These are phyloP conservation scores for Erynnis tages DNA, from an alignment of 2,888 invertebrate genomes.

Conservation along the genomic window DNA sequence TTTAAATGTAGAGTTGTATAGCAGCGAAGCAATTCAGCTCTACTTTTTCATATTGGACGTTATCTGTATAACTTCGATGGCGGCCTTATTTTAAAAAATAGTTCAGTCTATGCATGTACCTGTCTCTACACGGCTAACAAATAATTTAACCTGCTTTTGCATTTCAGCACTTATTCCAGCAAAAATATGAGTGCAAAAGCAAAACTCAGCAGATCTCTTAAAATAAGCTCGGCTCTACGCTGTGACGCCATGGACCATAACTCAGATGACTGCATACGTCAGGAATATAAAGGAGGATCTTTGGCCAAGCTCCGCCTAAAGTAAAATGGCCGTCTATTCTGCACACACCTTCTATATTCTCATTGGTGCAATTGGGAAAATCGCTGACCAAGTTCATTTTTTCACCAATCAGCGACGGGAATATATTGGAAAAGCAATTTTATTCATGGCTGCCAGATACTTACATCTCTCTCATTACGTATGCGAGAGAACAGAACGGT, in stretches of 20 bases:
- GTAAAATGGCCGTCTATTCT: conserved; percentile 69
- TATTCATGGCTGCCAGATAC: conserved; percentile 57
- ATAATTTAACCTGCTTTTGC: conserved; percentile 34
- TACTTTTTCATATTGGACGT: too few relatives aligned
- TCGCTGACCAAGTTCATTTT: conserved; percentile 51
- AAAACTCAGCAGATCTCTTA: conserved; percentile 64
- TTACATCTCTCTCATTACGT: conserved; percentile 57
- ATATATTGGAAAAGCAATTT: conserved; percentile 61
- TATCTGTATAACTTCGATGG: too few relatives aligned
- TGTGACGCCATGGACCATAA: conserved; percentile 74
- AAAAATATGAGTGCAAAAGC: conserved; percentile 48
- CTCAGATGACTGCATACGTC: conserved; percentile 77
- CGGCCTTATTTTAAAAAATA: too few relatives aligned
- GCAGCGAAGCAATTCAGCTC: too few relatives aligned
- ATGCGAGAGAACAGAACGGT: conserved; percentile 54
- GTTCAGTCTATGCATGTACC: too few relatives aligned
- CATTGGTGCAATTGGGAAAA: conserved; percentile 66
- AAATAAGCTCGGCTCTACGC: conserved; percentile 63
- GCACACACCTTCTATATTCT: conserved; percentile 48
- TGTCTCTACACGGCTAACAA: conserved; percentile 11
- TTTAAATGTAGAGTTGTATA: too few relatives aligned
- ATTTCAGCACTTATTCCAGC: conserved; percentile 47
- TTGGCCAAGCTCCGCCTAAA: conserved; percentile 67
- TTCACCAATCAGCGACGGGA: conserved; percentile 66
- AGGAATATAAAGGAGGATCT: conserved; percentile 79